Conservation (phyloP, 53 echinoderm and acorn worm genomes). For the Holothuria scabra region DNA sequence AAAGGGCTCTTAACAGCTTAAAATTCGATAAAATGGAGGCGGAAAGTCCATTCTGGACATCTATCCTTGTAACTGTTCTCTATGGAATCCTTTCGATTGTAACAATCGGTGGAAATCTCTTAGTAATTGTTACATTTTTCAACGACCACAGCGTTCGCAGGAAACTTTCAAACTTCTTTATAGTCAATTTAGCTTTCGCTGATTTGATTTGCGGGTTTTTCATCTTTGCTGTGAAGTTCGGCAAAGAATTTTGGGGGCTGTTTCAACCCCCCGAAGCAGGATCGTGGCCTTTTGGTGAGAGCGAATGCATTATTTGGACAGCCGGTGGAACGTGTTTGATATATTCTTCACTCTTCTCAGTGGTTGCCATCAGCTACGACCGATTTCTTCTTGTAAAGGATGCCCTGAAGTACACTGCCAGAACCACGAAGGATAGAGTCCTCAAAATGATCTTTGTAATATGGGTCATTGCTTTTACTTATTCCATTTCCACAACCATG, state of each 20-base stretch:
- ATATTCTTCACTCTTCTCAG: background rate
- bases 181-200: slow-evolving; percentile 10
- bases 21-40: too few relatives aligned
- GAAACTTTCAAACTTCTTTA: slow-evolving; percentile 26
- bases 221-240: slow-evolving; percentile 8
- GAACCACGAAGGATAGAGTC: background rate
- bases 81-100: slow-evolving; percentile 15
- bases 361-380: slow-evolving; percentile 11
- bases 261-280: background rate
- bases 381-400: slow-evolving; percentile 41
- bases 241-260: slow-evolving; percentile 3
- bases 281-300: background rate
- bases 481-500: background rate
- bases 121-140: slow-evolving; percentile 7
- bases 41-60: too few relatives aligned
- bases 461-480: background rate
- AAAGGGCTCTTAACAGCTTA: too few relatives aligned
- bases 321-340: slow-evolving; percentile 4
- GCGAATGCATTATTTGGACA: background rate
- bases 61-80: too few relatives aligned
- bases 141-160: background rate
- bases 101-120: background rate
- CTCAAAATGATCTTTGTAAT: background rate
- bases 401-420: slow-evolving; percentile 23
- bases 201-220: slow-evolving; percentile 1